phyloP scores from a whole-genome alignment of 2,113 vertebrate species.

The Nettapus auritus region DNA sequence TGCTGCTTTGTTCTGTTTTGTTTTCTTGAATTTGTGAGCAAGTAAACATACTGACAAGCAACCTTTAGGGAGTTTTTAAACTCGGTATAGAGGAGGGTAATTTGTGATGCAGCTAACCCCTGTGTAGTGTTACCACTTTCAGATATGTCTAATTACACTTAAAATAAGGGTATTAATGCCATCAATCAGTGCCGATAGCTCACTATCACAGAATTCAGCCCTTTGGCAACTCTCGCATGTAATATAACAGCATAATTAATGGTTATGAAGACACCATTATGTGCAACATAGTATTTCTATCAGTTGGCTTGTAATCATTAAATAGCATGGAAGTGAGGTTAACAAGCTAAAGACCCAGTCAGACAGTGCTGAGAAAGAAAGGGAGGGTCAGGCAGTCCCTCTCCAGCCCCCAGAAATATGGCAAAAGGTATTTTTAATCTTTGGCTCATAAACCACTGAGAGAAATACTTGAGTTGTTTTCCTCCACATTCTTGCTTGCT shows the following conservation, averaged over 20 bases:
- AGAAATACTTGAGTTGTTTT: slow-evolving; percentile 62
- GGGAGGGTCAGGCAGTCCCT: neutral
- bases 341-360: neutral
- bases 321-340: neutral
- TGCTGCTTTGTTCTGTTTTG: neutral
- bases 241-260: slow-evolving; percentile 22
- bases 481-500: slow-evolving; percentile 17
- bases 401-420: neutral
- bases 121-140: neutral
- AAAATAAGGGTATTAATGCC: slow-evolving; percentile 23
- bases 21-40: slow-evolving; percentile 13
- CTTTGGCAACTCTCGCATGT: neutral
- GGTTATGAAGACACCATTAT: slow-evolving; percentile 24
- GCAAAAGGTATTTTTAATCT: slow-evolving; percentile 11
- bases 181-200: slow-evolving; percentile 13
- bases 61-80: slow-evolving; percentile 25
- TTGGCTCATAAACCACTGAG: slow-evolving; percentile 14
- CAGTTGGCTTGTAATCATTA: neutral
- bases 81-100: neutral
- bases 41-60: neutral
- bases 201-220: slow-evolving; percentile 1
- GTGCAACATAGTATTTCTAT: neutral
- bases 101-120: slow-evolving; percentile 11
- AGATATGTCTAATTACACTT: slow-evolving; percentile 31
- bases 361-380: neutral